Evolutionary conservation across 2,888 invertebrate species (phyloP), one percentile per base, ranked within the genome.

Genomic region (Oscheius onirici): DNA sequence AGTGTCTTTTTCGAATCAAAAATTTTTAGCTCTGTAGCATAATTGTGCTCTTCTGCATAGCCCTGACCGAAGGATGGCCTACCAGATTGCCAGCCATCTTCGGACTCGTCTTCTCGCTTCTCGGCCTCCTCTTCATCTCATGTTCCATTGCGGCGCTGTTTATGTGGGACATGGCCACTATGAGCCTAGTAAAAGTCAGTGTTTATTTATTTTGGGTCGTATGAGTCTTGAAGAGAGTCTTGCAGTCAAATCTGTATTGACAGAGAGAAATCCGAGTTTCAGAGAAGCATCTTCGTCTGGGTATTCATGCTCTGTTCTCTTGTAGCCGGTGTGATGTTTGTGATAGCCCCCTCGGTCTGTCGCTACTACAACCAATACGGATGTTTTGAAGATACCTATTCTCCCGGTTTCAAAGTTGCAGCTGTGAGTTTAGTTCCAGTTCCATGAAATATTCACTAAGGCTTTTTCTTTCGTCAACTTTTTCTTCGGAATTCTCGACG

Each of bases 401-500:
- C 74, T 13, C 66, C 74, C 6, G 65, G 66, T 10, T 60, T 72
- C 54, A 72, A 67, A 54, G 54, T 74, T 13, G 74, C 74, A 1
- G 74, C 74, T 1, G 74, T 74, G 24, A 34, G 74, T 72, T 5
- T 13, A 41, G 1, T 41, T 15, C 0, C 24, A 15, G 26, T 57
- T 24, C n/a, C 24, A 26, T 52, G 3, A 8, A 34, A 49, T 13
- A 3, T 6, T 2, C 17, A 24, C 61, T 10, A 40, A 74, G 74
- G 71, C 71, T 3, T 71, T 74, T 28, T 71, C 71, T 22, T 68
- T 71, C 43, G 63, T 74, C 24, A 68, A 68, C 34, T 34, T 74
- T 13, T 41, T 55, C 17, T 52, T 74, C 49, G 71, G 71, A 13
- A 17, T 71, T n/a, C n/a, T 74, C 41, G 74, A 74, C 51, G 58